A percentile compares a stretch with the other conserved stretches of the same genome.
These are phyloP conservation scores for Peromyscus nudipes DNA, from an alignment of 2,797 vertebrate species.

Conservation along the genomic window DNA sequence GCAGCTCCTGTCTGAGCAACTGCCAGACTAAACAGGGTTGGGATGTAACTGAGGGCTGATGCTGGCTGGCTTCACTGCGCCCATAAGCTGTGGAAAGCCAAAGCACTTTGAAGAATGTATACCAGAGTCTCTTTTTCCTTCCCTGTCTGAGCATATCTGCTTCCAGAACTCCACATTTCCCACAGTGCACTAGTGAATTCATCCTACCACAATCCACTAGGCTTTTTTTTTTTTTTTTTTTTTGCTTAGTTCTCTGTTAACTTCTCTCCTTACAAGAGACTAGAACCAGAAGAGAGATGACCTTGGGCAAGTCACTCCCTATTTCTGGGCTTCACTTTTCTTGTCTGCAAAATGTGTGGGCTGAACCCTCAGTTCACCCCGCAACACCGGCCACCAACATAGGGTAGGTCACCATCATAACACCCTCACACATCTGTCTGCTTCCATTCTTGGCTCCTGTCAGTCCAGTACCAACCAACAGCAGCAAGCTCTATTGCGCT, in stretches of 20 bases:
- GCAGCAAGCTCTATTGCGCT: background rate
- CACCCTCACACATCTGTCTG: background rate
- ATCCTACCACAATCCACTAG: conserved; percentile 2
- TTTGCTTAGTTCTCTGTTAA: conserved; percentile 42
- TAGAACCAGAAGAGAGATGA: conserved; percentile 16
- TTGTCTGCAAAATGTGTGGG: background rate
- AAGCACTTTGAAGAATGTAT: conserved; percentile 33
- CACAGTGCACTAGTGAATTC: conserved; percentile 7
- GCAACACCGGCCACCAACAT: background rate
- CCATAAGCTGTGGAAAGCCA: background rate
- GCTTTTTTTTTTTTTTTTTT: background rate
- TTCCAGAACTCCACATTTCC: conserved; percentile 30
- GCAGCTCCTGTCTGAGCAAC: conserved; percentile 69
- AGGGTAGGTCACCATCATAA: background rate
- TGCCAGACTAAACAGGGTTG: conserved; percentile 73
- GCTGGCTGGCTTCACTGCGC: conserved; percentile 20
- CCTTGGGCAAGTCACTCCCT: background rate
- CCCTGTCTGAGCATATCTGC: background rate
- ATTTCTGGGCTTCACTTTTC: conserved; percentile 15
- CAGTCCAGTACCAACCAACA: background rate
- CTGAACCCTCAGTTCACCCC: background rate
- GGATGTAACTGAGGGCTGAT: conserved; percentile 18
- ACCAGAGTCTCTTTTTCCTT: conserved; percentile 46
- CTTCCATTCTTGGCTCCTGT: background rate
- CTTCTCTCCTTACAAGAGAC: background rate